A percentile compares a stretch with the other conserved stretches of the same genome.
phyloP scores from a whole-genome alignment of 2,797 vertebrate species.

The Delichon dasypus region DNA sequence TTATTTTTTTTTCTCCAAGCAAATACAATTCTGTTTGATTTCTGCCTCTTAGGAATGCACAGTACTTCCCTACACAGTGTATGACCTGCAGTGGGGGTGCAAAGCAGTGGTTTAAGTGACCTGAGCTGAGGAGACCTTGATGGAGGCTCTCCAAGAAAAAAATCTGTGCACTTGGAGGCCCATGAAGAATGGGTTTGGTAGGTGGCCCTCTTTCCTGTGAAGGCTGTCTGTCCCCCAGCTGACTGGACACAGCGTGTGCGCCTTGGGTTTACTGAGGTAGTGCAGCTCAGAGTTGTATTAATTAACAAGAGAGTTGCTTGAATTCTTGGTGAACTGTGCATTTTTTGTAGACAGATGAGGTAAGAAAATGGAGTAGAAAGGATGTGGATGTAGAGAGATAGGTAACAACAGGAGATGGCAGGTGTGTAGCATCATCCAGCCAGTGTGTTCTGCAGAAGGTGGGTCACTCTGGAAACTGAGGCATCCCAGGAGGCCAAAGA shows the following conservation, averaged over 20 bases:
- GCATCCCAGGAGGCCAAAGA: neutral
- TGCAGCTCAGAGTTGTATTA: neutral
- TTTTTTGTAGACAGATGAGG: neutral
- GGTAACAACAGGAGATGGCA: neutral
- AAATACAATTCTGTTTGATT: neutral
- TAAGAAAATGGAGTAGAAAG: neutral
- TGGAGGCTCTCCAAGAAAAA: neutral
- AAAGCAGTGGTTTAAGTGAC: neutral
- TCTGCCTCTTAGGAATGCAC: neutral
- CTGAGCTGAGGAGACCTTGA: neutral
- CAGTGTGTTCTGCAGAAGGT: accelerated
- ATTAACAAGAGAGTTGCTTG: neutral
- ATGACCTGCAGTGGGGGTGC: neutral
- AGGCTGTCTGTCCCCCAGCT: neutral
- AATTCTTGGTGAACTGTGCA: neutral
- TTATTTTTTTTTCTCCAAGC: neutral
- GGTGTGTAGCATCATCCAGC: neutral
- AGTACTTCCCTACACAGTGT: neutral
- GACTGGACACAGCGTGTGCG: neutral
- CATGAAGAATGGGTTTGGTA: neutral
- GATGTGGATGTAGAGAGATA: neutral
- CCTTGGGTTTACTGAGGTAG: neutral
- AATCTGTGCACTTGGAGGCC: neutral
- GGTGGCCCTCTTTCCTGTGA: neutral
- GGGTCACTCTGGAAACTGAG: neutral